Percentiles rank a stretch among this genome's conserved stretches.
Evolutionary conservation across 2,113 vertebrate species (phyloP).

Genomic region (Dolichotis patagonum): DNA sequence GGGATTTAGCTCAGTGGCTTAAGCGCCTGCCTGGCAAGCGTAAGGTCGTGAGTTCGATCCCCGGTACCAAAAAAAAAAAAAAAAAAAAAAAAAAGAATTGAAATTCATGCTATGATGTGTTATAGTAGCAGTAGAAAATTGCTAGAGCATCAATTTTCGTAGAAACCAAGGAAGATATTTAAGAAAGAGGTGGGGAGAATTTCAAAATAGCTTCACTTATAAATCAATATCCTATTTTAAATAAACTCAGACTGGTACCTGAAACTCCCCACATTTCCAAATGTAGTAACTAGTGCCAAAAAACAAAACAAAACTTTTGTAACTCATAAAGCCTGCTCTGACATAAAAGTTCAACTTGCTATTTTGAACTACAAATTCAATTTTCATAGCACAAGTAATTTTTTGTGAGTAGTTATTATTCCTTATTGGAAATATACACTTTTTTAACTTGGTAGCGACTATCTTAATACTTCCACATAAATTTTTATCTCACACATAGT

Average conservation of each 20-base stretch:
- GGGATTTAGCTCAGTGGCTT: no score
- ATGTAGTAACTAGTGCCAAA: background rate
- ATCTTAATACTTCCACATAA: background rate
- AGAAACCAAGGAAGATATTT: background rate
- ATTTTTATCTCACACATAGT: background rate
- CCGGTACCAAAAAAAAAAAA: no score
- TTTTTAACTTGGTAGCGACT: constrained; percentile 7
- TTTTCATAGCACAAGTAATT: background rate
- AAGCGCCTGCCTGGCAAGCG: no score
- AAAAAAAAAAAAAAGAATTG: no score
- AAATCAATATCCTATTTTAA: background rate
- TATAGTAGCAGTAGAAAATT: background rate
- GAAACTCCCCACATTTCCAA: background rate
- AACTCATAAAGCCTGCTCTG: background rate
- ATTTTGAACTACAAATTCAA: background rate
- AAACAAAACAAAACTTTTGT: background rate
- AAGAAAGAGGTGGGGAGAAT: background rate
- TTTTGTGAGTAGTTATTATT: background rate
- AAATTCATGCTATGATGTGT: background rate
- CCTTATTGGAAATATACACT: background rate
- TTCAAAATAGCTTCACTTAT: background rate
- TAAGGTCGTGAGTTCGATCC: no score
- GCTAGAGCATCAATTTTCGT: background rate
- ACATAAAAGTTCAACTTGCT: background rate
- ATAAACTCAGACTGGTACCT: background rate